Evolutionary conservation across 2,113 vertebrate species (phyloP), one percentile per base, ranked within the genome.

Genomic region (Petromus typicus): DNA sequence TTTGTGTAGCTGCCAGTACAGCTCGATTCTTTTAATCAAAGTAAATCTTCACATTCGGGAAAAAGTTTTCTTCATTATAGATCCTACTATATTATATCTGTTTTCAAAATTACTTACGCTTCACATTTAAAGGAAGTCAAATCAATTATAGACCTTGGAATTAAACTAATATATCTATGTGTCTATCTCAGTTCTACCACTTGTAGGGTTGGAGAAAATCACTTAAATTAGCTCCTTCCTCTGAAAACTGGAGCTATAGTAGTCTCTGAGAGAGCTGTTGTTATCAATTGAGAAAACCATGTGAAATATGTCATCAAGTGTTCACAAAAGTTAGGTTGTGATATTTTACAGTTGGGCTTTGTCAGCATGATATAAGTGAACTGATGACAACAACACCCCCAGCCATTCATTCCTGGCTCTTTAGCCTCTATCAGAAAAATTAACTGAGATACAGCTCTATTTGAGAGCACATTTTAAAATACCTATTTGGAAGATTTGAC

Each of bases 381-480:
- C 51, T 81, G 22, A 57, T 90, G 61, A 30, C 71, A 57, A 45
- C 37, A 91, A 64, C 1, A 84, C 20, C 43, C 16, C 84, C 40
- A 93, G 73, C 75, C 7, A 61, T 61, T 57, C 18, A 23, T 56
- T 95, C 30, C 51, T 69, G 40, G 9, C 63, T 86, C 92, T 71
- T 81, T 27, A 48, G 43, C 25, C 54, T 82, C 59, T 14, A 81
- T 59, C n/a, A 90, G 37, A 66, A 89, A 94, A 90, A 71, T 90
- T 89, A 84, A 40, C 73, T 82, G 40, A 92, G n/a, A 48, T 43
- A 32, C 82, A 2, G 43, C 76, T 90, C 54, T 63, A 64, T 43
- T 51, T 94, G 64, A 89, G 89, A 92, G 37, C 3, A 82, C 37
- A 78, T 82, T 89, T 78, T 63, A 45, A 73, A 89, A 89, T 75